Evolutionary conservation across 2,888 invertebrate species (phyloP).

Genomic region (Choristoneura rosaceana): DNA sequence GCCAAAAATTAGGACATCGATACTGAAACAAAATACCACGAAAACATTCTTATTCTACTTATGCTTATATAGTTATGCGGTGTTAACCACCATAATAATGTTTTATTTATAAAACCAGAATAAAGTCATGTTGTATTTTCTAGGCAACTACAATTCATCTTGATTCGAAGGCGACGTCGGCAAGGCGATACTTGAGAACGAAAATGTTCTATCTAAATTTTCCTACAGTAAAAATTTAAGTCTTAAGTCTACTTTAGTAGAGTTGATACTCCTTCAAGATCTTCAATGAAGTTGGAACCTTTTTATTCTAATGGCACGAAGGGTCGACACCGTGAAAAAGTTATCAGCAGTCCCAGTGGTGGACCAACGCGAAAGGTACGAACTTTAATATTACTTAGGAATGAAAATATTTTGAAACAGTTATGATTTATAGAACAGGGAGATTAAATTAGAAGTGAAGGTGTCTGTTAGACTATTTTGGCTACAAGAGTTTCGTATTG

Average conservation of each 20-base stretch:
- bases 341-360: constrained; percentile 12
- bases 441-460: constrained; percentile 11
- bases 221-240: not conserved
- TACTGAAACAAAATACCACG: too few relatives aligned
- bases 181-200: not conserved
- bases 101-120: not conserved
- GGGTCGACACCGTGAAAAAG: constrained; percentile 10
- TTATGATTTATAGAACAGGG: constrained; percentile 21
- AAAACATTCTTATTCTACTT: too few relatives aligned
- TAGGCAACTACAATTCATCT: constrained; percentile 8
- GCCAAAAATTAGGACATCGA: too few relatives aligned
- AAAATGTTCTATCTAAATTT: not conserved
- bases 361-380: constrained; percentile 6
- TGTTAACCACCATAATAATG: not conserved
- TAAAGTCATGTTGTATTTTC: not conserved
- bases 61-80: too few relatives aligned
- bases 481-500: not conserved
- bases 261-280: not conserved
- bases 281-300: not conserved
- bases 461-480: not conserved
- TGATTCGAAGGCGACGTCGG: not conserved
- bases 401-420: constrained; percentile 17
- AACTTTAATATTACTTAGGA: constrained; percentile 21
- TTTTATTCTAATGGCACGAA: not conserved
- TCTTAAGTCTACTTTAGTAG: not conserved